These are phyloP conservation scores for Rostratula benghalensis DNA, from an alignment of 2,113 vertebrate genomes.

Conservation along the genomic window DNA sequence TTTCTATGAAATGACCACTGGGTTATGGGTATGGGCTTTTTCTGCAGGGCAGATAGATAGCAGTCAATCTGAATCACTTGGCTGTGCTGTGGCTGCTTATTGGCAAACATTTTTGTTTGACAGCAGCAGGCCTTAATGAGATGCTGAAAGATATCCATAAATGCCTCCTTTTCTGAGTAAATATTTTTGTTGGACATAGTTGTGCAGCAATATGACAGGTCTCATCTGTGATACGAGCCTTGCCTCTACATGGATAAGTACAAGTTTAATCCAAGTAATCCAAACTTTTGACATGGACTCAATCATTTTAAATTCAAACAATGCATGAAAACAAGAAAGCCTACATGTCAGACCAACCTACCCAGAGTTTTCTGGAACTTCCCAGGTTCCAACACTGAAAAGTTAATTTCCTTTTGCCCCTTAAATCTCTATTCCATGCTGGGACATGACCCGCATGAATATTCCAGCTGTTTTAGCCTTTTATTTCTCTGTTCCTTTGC, in stretches of 20 bases:
- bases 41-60: not conserved
- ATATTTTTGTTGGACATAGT: constrained; percentile 18
- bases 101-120: not conserved
- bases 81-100: not conserved
- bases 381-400: not conserved
- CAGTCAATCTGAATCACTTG: not conserved
- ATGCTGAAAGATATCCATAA: not conserved
- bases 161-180: not conserved
- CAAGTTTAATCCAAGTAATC: not conserved
- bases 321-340: not conserved
- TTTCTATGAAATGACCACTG: not conserved
- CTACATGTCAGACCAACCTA: not conserved
- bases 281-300: not conserved
- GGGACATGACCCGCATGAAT: not conserved
- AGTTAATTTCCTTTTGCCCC: constrained; percentile 27
- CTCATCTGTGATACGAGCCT: not conserved
- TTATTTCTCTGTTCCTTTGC: constrained; percentile 51
- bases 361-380: not conserved
- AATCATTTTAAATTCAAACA: not conserved
- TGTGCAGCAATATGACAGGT: not conserved
- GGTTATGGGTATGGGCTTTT: rapidly evolving
- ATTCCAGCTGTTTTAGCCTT: not conserved
- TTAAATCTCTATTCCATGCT: not conserved
- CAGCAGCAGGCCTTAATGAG: not conserved
- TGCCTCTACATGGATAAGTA: not conserved